Evolutionary conservation across 2,888 invertebrate genomes (phyloP), one percentile per base, ranked within the genome.

Genomic region (Volucella zonaria): DNA sequence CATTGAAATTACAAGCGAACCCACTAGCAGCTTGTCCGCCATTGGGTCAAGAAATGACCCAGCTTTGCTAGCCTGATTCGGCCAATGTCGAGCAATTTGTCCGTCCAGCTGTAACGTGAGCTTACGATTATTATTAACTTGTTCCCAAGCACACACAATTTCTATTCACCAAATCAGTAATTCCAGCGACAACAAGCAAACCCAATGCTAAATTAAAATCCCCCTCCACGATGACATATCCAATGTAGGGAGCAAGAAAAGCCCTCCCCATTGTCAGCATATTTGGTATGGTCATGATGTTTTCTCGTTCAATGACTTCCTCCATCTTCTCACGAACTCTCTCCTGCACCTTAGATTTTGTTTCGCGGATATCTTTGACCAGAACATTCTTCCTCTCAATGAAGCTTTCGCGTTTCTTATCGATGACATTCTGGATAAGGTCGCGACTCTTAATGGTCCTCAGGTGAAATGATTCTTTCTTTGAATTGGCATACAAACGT

Each of bases 31-130:
- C 93, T 99, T 99, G 91, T 99, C 99, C 2, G 99, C 99, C 93
- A 98, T 94, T 0, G 99, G 99, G 92, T 99, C 99, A 14, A 99
- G 92, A 89, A 98, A 98, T 78, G 98, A 98, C 0, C 99, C 99
- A 90, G 98, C 94, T 90, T 97, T 96, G 40, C 98, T 97, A 31
- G 97, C 95, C 91, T 99, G 99, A 43, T 96, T 95, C 85, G 95
- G 94, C 95, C 96, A 98, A 67, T 95, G 96, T 77, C 99, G 94
- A 0, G 99, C 99, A 90, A 99, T 98, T 95, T 96, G 98, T 8
- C 99, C 99, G 93, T 99, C 99, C 67, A 97, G 91, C 97, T 97
- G 90, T 51, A 92, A 90, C 89, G 31, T 31, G 2, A 40, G 8
- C 4, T 23, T 52, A 1, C 8, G 42, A 66, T 79, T 47, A 77